These are phyloP conservation scores for Drosophila lacteicornis DNA, from an alignment of 1,140 invertebrate species.

Conservation along the genomic window DNA sequence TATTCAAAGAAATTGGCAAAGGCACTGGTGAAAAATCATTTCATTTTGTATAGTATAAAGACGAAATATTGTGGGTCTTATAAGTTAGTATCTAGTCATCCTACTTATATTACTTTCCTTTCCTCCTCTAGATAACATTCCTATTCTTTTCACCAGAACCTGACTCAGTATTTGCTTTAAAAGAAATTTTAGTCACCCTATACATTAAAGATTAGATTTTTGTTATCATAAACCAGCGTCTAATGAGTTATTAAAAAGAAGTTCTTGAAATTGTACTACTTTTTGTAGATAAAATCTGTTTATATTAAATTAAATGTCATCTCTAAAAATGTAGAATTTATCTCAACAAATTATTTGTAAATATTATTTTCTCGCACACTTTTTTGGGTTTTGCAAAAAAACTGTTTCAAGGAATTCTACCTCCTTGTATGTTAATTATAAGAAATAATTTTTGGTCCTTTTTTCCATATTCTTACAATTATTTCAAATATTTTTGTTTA, in stretches of 20 bases:
- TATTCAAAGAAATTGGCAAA: slow-evolving; percentile 19
- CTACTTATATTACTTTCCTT: not conserved
- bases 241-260: not conserved
- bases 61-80: not conserved
- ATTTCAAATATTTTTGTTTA: not conserved
- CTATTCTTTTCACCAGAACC: not conserved
- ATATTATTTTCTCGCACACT: not conserved
- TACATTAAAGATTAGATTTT: not conserved
- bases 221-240: not conserved
- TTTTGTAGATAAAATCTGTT: too few relatives aligned
- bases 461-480: too few relatives aligned
- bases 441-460: too few relatives aligned
- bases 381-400: not conserved
- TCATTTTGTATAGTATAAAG: not conserved
- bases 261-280: too few relatives aligned
- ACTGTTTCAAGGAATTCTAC: too few relatives aligned
- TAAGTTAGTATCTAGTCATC: not conserved
- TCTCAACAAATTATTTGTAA: too few relatives aligned
- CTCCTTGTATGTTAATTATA: too few relatives aligned
- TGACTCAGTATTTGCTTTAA: not conserved
- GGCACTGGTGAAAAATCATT: not conserved
- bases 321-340: too few relatives aligned
- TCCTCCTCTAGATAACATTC: not conserved
- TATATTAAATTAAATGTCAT: not conserved
- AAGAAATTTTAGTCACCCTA: not conserved